Evolutionary conservation across 2,113 vertebrate species (phyloP).

Genomic region (Desmodus rotundus): DNA sequence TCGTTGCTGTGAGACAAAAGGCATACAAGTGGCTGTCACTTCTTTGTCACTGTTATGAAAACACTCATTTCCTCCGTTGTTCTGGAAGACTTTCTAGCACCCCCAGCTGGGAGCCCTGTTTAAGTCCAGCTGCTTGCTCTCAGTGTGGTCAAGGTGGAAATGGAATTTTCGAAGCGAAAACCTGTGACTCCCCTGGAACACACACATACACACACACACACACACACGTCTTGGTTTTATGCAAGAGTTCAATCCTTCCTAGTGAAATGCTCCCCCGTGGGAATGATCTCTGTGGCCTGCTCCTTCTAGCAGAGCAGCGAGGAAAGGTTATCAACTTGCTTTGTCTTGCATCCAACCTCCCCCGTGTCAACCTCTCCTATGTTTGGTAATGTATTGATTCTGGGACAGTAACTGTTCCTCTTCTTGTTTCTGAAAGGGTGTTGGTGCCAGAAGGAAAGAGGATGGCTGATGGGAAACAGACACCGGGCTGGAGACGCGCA

Average conservation of each 20-base stretch:
- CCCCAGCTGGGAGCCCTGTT: conserved; percentile 9
- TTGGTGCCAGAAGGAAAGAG: conserved; percentile 81
- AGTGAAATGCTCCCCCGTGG: conserved; percentile 67
- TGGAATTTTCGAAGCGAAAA: conserved; percentile 62
- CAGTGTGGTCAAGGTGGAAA: conserved; percentile 63
- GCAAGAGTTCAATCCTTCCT: conserved; percentile 71
- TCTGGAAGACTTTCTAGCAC: conserved; percentile 26
- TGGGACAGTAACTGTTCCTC: conserved; percentile 83
- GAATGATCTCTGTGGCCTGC: conserved; percentile 67
- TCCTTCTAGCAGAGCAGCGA: conserved; percentile 54
- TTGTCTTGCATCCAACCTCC: conserved; percentile 74
- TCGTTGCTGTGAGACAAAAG: conserved; percentile 59
- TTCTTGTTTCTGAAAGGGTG: conserved; percentile 86
- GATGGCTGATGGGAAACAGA: conserved; percentile 88
- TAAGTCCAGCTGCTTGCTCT: conserved; percentile 38
- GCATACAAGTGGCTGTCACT: conserved; percentile 38
- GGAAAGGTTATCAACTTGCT: conserved; percentile 75
- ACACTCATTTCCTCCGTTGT: conserved; percentile 35
- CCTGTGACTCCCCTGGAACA: conserved; percentile 52
- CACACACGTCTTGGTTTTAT: conserved; percentile 57
- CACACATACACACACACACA: conserved; percentile 1
- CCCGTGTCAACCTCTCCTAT: conserved; percentile 80
- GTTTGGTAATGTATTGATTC: conserved; percentile 78
- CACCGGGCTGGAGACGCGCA: conserved; percentile 81
- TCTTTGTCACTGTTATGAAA: conserved; percentile 62